Evolutionary conservation across 2,888 invertebrate genomes (phyloP).

Genomic region (Hyposoter didymator): DNA sequence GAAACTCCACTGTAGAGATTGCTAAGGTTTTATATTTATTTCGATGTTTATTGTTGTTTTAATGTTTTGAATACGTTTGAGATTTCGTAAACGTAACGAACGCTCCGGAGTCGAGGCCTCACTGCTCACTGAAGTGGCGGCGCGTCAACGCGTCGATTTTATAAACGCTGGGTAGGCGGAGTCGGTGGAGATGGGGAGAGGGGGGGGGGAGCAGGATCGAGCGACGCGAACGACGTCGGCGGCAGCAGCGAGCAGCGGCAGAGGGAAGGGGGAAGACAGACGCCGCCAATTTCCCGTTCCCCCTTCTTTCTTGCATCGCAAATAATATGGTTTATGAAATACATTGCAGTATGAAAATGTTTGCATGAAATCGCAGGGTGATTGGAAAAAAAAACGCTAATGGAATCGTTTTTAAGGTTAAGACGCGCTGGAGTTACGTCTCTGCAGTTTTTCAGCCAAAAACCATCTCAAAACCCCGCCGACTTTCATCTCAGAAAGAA

Average conservation of each 20-base stretch:
- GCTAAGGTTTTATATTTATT: slow-evolving; percentile 1
- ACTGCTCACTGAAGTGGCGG: slow-evolving; percentile 74
- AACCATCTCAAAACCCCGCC: neutral
- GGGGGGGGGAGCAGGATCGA: slow-evolving; percentile 46
- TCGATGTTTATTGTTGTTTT: slow-evolving; percentile 9
- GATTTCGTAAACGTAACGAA: neutral
- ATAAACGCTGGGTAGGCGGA: slow-evolving; percentile 74
- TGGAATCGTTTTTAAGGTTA: neutral
- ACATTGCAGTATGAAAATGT: neutral
- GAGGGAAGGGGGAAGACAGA: slow-evolving; percentile 51
- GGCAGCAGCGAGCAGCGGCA: neutral
- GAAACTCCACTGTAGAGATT: neutral
- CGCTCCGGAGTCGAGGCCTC: slow-evolving; percentile 60
- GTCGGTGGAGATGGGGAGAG: slow-evolving; percentile 45
- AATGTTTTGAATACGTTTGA: neutral
- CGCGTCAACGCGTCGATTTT: slow-evolving; percentile 70
- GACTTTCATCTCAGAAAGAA: neutral
- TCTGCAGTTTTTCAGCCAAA: neutral
- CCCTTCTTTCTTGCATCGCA: neutral
- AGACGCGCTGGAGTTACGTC: neutral
- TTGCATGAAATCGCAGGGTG: neutral
- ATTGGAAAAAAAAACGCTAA: neutral
- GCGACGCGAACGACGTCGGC: slow-evolving; percentile 31
- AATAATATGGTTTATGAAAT: neutral
- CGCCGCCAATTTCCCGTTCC: slow-evolving; percentile 53